Percentiles rank a stretch among this genome's conserved stretches.
phyloP scores from a whole-genome alignment of 2,888 invertebrate species.

The Pristionchus fissidentatus region DNA sequence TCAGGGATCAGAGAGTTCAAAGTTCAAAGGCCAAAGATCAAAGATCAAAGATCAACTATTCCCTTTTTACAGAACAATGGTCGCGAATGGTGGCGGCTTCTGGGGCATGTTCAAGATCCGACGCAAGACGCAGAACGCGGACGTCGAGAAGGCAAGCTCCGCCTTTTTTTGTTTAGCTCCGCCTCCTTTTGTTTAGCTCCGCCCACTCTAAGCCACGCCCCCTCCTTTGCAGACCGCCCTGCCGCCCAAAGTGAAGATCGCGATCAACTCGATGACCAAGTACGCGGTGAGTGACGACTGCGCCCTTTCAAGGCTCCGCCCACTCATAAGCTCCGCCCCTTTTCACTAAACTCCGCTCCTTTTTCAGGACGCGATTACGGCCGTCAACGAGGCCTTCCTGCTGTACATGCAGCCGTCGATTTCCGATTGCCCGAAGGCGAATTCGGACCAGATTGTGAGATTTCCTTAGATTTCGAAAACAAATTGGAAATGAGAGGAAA shows the following conservation, averaged over 20 bases:
- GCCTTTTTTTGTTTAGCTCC: neutral
- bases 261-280: slow-evolving; percentile 30
- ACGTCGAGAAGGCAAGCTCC: slow-evolving; percentile 7
- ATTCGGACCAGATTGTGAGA: slow-evolving; percentile 36
- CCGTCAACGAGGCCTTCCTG: slow-evolving; percentile 30
- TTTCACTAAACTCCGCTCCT: neutral
- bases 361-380: slow-evolving; percentile 12
- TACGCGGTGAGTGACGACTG: slow-evolving; percentile 1
- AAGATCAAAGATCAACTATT: neutral
- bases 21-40: no score
- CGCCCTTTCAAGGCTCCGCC: neutral
- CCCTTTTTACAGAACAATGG: slow-evolving; percentile 8
- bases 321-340: slow-evolving; percentile 3
- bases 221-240: slow-evolving; percentile 1
- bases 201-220: neutral
- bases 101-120: slow-evolving; percentile 36
- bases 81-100: neutral
- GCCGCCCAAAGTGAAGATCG: slow-evolving; percentile 33
- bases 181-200: neutral
- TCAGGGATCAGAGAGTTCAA: no score
- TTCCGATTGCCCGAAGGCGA: slow-evolving; percentile 37
- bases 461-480: no score
- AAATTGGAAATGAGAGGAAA: no score
- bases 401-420: slow-evolving; percentile 39
- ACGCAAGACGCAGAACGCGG: slow-evolving; percentile 17